Conservation (phyloP, 2,888 invertebrate genomes). For the Chrysolina americana region DNA sequence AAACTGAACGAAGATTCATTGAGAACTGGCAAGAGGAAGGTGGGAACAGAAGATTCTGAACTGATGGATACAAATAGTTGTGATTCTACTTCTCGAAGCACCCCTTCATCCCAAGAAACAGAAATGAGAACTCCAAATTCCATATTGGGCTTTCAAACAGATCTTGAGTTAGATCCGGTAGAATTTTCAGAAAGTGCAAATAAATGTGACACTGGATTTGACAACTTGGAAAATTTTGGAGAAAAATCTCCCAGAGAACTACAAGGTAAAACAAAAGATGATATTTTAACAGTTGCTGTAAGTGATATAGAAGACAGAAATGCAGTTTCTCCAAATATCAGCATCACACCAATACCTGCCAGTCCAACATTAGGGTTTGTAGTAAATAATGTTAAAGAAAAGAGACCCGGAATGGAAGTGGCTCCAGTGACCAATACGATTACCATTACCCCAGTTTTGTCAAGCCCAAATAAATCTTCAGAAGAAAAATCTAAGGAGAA, state of each 20-base stretch:
- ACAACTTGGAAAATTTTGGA: slow-evolving; percentile 74
- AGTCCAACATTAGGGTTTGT: slow-evolving; percentile 61
- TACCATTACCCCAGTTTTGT: slow-evolving; percentile 70
- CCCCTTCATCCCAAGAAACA: slow-evolving; percentile 70
- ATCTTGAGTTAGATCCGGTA: slow-evolving; percentile 76
- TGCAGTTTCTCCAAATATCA: slow-evolving; percentile 75
- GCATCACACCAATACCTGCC: slow-evolving; percentile 75
- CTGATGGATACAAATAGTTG: slow-evolving; percentile 76
- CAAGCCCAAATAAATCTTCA: slow-evolving; percentile 70
- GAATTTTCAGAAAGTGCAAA: slow-evolving; percentile 72
- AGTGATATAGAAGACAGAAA: slow-evolving; percentile 69
- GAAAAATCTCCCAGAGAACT: slow-evolving; percentile 65
- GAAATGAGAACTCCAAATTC: slow-evolving; percentile 72
- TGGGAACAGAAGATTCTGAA: slow-evolving; percentile 75
- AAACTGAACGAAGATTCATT: slow-evolving; percentile 59
- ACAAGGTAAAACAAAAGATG: slow-evolving; percentile 67
- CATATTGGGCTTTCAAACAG: slow-evolving; percentile 74
- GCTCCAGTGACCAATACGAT: slow-evolving; percentile 77
- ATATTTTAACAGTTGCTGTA: slow-evolving; percentile 66
- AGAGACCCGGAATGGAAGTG: slow-evolving; percentile 87
- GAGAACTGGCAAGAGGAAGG: slow-evolving; percentile 71
- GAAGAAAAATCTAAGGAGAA: slow-evolving; percentile 56
- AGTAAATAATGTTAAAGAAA: slow-evolving; percentile 72
- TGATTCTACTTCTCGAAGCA: slow-evolving; percentile 75
- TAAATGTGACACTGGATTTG: slow-evolving; percentile 73